A percentile compares a stretch with the other conserved stretches of the same genome.
Evolutionary conservation across 2,888 invertebrate species (phyloP).

Genomic region (Euproctis similis): DNA sequence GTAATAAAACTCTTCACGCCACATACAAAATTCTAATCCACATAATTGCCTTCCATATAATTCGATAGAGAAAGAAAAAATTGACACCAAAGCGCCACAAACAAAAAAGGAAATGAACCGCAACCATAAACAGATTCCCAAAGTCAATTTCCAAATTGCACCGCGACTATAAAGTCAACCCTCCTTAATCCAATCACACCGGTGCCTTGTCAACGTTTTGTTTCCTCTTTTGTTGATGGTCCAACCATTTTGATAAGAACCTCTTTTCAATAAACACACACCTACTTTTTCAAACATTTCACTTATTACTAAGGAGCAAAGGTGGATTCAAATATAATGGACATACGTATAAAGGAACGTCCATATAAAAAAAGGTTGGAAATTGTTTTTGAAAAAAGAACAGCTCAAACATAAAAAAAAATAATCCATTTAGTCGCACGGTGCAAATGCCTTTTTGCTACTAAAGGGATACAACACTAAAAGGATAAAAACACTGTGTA

Average conservation of each 20-base stretch:
- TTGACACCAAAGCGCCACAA: constrained; percentile 49
- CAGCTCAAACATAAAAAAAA: constrained; percentile 70
- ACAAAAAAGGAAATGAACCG: constrained; percentile 52
- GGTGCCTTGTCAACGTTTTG: constrained; percentile 73
- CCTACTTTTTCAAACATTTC: constrained; percentile 1
- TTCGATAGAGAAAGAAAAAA: constrained; percentile 48
- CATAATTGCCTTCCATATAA: constrained; percentile 39
- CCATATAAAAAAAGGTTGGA: constrained; percentile 28
- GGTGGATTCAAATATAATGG: constrained; percentile 37
- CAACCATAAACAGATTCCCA: constrained; percentile 64
- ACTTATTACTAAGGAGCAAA: constrained; percentile 11
- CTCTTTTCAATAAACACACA: constrained; percentile 15
- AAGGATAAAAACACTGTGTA: constrained; percentile 62
- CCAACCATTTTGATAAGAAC: constrained; percentile 40
- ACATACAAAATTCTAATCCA: constrained; percentile 33
- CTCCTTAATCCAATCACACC: constrained; percentile 73
- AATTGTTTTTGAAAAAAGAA: constrained; percentile 60
- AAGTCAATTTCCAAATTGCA: constrained; percentile 73
- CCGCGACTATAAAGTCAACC: constrained; percentile 69
- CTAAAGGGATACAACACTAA: constrained; percentile 61
- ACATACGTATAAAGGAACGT: constrained; percentile 36
- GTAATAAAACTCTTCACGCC: constrained; percentile 9
- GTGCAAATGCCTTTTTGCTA: constrained; percentile 60
- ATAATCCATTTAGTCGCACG: constrained; percentile 75
- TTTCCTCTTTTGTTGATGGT: constrained; percentile 57